Evolutionary conservation across 2,113 vertebrate genomes (phyloP).

Genomic region (Cochlearius cochlearius): DNA sequence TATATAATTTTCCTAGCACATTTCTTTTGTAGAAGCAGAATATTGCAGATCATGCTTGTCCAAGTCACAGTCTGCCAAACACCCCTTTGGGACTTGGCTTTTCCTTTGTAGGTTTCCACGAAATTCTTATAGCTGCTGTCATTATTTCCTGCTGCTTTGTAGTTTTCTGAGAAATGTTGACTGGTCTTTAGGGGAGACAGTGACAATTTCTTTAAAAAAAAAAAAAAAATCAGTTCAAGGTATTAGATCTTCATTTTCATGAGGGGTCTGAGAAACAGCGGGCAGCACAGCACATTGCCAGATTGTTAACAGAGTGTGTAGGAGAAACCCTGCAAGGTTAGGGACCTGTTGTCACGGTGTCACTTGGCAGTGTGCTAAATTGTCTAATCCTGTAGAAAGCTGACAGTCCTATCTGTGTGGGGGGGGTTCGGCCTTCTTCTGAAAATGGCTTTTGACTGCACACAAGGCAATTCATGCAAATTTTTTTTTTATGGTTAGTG

Average conservation of each 20-base stretch:
- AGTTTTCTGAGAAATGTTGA: neutral
- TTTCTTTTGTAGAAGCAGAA: neutral
- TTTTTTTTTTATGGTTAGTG: too few species aligned
- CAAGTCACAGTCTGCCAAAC: neutral
- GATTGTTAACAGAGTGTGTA: neutral
- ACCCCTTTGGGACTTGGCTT: neutral
- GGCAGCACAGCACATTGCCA: neutral
- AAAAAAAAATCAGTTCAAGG: neutral
- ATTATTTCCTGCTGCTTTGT: neutral
- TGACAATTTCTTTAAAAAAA: neutral
- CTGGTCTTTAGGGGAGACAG: neutral
- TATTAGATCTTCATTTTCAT: neutral
- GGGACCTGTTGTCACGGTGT: neutral
- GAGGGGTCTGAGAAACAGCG: neutral
- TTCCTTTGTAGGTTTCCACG: neutral
- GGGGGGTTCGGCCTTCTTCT: neutral
- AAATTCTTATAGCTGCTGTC: neutral
- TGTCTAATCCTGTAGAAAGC: neutral
- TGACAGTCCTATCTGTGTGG: neutral
- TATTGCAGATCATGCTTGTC: neutral
- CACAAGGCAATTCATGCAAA: fast-evolving
- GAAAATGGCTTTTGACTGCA: neutral
- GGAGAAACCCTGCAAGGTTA: neutral
- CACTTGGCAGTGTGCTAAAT: neutral
- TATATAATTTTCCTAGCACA: neutral